Conservation (phyloP, 2,797 vertebrate species). For the Simalia tracyae region DNA sequence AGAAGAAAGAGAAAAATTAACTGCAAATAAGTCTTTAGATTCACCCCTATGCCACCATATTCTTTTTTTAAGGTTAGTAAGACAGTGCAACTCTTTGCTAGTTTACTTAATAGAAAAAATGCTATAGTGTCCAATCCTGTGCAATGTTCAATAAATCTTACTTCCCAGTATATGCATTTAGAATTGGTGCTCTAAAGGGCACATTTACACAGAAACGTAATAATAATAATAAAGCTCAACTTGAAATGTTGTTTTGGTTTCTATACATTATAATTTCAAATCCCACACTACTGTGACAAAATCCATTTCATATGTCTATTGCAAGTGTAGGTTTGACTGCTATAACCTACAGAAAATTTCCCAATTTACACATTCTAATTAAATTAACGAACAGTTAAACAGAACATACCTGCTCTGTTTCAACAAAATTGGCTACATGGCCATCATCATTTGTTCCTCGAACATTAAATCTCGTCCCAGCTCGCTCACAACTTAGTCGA, state of each 20-base stretch:
- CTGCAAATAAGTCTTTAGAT: not conserved
- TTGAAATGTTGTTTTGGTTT: not conserved
- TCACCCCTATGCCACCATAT: not conserved
- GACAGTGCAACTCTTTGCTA: not conserved
- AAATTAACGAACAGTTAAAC: not conserved
- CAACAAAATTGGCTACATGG: conserved; percentile 97
- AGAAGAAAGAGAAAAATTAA: not conserved
- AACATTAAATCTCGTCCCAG: conserved; percentile 95
- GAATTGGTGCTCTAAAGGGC: not conserved
- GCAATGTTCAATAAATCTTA: not conserved
- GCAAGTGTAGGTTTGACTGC: not conserved
- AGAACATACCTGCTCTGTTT: conserved; percentile 90
- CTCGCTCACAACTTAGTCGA: conserved; percentile 93
- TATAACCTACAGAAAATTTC: not conserved
- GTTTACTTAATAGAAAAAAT: not conserved
- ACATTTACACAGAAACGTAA: not conserved
- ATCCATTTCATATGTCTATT: not conserved
- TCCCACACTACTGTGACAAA: not conserved
- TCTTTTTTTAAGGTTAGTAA: not conserved
- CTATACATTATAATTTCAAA: not conserved
- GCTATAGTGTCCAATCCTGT: not conserved
- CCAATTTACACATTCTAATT: not conserved
- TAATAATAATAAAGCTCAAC: not conserved
- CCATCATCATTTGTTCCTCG: conserved; percentile 96
- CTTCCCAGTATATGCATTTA: not conserved